Percentiles rank a stretch among this genome's conserved stretches.
Evolutionary conservation across 2,888 invertebrate species (phyloP).

Genomic region (Amorpha juglandis): DNA sequence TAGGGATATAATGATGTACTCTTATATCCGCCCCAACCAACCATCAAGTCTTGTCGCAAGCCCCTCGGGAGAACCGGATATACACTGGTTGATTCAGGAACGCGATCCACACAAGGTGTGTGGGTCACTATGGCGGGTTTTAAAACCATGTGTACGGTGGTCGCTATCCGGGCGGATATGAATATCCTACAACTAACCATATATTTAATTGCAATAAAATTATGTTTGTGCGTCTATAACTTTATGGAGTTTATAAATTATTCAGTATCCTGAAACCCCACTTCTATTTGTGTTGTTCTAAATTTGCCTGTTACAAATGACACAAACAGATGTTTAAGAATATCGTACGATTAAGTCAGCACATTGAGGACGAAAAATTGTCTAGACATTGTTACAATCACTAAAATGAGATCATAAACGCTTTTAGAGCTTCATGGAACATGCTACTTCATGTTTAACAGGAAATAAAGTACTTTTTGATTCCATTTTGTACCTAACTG

Average conservation of each 20-base stretch:
- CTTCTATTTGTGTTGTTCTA: neutral
- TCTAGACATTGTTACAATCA: conserved; percentile 38
- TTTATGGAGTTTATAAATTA: neutral
- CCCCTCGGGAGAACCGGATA: too few species aligned
- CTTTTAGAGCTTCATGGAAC: conserved; percentile 44
- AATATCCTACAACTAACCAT: too few species aligned
- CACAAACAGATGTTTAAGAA: conserved; percentile 13
- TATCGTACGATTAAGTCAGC: conserved; percentile 2
- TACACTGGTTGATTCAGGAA: too few species aligned
- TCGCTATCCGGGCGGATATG: too few species aligned
- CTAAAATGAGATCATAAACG: conserved; percentile 44
- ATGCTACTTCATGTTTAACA: conserved; percentile 36
- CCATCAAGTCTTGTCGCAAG: too few species aligned
- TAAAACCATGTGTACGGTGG: too few species aligned
- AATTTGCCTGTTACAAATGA: neutral
- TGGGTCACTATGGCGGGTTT: too few species aligned
- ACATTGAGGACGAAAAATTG: conserved; percentile 17
- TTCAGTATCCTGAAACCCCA: neutral
- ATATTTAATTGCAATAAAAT: too few species aligned
- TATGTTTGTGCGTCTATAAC: neutral
- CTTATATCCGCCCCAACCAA: too few species aligned
- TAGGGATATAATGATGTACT: too few species aligned
- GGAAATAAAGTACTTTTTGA: conserved; percentile 37
- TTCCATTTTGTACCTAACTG: neutral
- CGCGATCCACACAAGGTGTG: too few species aligned